Evolutionary conservation across 2,113 vertebrate genomes (phyloP), one percentile per base, ranked within the genome.

Genomic region (Podarcis raffonei): DNA sequence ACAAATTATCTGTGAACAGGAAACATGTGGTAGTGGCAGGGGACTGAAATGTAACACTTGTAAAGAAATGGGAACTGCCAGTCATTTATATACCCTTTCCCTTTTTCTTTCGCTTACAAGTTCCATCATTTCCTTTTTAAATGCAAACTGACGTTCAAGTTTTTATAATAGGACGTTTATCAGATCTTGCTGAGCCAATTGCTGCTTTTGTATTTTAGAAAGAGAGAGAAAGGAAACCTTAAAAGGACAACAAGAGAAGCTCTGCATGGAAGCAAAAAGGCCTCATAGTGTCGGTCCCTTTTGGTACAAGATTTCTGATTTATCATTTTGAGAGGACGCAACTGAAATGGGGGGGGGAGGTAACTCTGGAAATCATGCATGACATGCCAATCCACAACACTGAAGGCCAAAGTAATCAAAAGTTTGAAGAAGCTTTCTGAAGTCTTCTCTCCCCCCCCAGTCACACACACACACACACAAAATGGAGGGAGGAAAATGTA

Each of bases 1-100:
- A 98, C 97, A 98, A 98, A 98, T 98, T 97, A 98, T 98, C 97
- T 98, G 97, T 98, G 97, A 98, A 98, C 97, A 97, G 97, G 97
- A 97, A 98, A 97, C 97, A 97, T 98, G 97, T 97, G 97, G 97
- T 96, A 96, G 97, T 97, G 97, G 96, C 97, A 97, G 95, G 96
- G 96, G 97, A 97, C 97, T 96, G 96, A 97, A 97, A 97, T 97
- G 95, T 97, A 97, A 97, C 97, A 98, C 97, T 97, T 97, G 97
- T 98, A 97, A 97, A 97, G 97, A 97, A 98, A 97, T 97, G 94
- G 96, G 97, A 97, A 94, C 97, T 97, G 97, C 96, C 97, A 98
- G 95, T 98, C 97, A 97, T 96, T 95, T 93, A 93, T 93, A 93
- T 95, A 95, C 93, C 94, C 94, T 94, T 95, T 94, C 95, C 94